Percentiles rank a stretch among this genome's conserved stretches.
Conservation (phyloP, 2,888 invertebrate species). For the Criorhina ranunculi region DNA sequence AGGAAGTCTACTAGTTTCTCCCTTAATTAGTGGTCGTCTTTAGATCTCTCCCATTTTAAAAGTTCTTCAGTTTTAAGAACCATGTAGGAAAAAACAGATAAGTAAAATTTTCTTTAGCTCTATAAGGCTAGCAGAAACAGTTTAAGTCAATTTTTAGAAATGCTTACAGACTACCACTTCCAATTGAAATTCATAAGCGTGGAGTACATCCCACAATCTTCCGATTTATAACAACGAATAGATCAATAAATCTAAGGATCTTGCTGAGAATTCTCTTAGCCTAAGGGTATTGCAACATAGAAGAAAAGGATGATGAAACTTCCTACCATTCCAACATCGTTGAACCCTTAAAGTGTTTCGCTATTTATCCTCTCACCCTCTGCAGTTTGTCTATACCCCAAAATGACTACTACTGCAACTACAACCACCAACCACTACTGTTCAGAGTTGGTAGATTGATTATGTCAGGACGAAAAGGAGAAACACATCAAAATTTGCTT, state of each 20-base stretch:
- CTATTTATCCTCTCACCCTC: background rate
- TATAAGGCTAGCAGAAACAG: no score
- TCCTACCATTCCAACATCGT: conserved; percentile 11
- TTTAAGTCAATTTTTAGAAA: background rate
- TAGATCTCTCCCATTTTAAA: no score
- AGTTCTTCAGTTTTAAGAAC: no score
- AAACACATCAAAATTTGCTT: conserved; percentile 60
- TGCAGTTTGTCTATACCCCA: background rate
- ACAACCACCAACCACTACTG: background rate
- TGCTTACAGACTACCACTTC: background rate
- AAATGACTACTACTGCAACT: conserved; percentile 29
- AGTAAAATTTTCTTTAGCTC: no score
- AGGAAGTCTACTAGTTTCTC: no score
- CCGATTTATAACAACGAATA: background rate
- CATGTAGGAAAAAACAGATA: no score
- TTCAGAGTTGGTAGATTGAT: conserved; percentile 55
- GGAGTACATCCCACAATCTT: background rate
- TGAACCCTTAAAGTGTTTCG: background rate
- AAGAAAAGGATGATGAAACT: conserved; percentile 24
- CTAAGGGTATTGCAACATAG: background rate
- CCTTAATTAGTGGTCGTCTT: no score
- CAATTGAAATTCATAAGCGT: no score
- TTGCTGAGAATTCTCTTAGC: background rate
- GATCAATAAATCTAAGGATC: background rate
- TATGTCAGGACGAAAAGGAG: conserved; percentile 56